These are phyloP conservation scores for Carabus problematicus DNA, from an alignment of 2,888 invertebrate species.

Conservation along the genomic window DNA sequence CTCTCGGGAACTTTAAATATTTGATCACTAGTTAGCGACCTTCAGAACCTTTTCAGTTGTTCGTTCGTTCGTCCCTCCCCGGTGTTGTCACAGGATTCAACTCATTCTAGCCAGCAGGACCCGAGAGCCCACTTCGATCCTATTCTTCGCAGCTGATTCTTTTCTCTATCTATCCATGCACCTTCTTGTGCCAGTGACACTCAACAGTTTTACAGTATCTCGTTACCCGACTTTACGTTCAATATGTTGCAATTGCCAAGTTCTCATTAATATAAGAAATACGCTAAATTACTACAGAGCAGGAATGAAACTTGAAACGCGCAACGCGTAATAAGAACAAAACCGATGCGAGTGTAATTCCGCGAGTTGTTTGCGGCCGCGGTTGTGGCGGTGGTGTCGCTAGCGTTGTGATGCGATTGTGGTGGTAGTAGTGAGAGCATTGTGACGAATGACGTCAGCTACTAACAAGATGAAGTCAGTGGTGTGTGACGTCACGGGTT, in stretches of 20 bases:
- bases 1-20: conserved; percentile 58
- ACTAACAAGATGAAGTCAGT: conserved; percentile 61
- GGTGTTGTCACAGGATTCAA: conserved; percentile 8
- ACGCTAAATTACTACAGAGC: no score
- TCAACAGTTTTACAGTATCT: conserved; percentile 1
- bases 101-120: background rate
- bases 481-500: conserved; percentile 62
- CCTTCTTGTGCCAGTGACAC: background rate
- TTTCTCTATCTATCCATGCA: conserved; percentile 4
- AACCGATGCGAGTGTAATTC: conserved; percentile 14
- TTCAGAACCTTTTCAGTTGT: conserved; percentile 44
- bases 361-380: no score
- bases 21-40: conserved; percentile 59
- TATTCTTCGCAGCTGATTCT: conserved; percentile 24
- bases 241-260: no score
- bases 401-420: conserved; percentile 37
- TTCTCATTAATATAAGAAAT: no score
- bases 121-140: conserved; percentile 20
- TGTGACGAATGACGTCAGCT: conserved; percentile 48
- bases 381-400: background rate
- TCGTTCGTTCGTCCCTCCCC: no score
- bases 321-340: conserved; percentile 23
- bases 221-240: no score
- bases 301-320: no score
- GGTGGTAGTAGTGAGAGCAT: conserved; percentile 41